Evolutionary conservation across 2,888 invertebrate genomes (phyloP), one percentile per base, ranked within the genome.

Genomic region (Nysson spinosus): DNA sequence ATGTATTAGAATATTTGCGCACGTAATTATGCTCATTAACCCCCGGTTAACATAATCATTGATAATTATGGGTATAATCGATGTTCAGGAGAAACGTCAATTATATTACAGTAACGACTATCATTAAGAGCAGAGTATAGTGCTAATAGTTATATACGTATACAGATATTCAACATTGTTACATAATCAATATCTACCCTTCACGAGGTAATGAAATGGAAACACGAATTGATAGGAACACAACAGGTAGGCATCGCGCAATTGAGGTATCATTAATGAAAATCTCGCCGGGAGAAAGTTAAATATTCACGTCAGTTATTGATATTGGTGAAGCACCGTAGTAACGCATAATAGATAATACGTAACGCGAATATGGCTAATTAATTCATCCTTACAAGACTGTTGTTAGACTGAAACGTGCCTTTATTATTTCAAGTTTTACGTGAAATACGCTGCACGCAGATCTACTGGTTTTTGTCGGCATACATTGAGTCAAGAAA

Each of bases 311-410:
- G 12, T 35, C 20, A 37, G 43, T 43, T 37, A 51, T 43, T 37
- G 37, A 22, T 44, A 22, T 39, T n/a, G 30, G 52, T 44, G 17
- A 30, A 37, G 12, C 12, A 35, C 30, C 20, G 39, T 26, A 28
- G 35, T 24, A 35, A 12, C 43, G 24, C 43, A 24, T 62, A 62
- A 62, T 62, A 49, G 60, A 30, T 7, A 20, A 30, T 43, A 50
- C 58, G 37, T 24, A 35, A 60, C 49, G 60, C 60, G 37, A n/a
- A 43, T 60, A 50, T 43, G 35, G 37, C 40, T 58, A 62, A 58
- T 62, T 62, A 62, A 60, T 62, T 62, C n/a, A n/a, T 24, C 20
- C 43, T 9, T 30, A 43, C 6, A 28, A 12, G 22, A 28, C 2
- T 22, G 30, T 42, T 46, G 19, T 26, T 26, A 52, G 50, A 44